Base-by-base conservation (phyloP, 1,140 invertebrate genomes). In the Ladona fulva region DNA sequence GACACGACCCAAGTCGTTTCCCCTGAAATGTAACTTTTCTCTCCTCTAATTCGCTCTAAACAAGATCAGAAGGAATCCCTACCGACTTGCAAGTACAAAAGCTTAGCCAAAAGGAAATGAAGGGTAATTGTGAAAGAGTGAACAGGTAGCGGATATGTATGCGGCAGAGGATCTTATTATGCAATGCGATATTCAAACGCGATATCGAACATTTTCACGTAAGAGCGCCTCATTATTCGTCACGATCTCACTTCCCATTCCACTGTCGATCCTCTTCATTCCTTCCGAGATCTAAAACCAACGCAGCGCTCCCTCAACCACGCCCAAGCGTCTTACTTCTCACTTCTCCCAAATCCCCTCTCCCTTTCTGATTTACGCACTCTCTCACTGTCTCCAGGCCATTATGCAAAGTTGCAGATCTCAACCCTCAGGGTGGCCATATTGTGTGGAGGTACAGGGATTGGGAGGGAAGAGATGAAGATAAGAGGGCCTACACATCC, bases 371-470 rank as follows among this genome's bases (percentile, higher is more conserved):
- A 66, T 66, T 66, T 66, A 66, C 52, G 52, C n/a, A 66, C 44
- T 52, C n/a, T n/a, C 44, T 52, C 10, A 52, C 52, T 66, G 52
- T 66, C 52, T 66, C 52, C 52, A 66, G 52, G 52, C 52, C 52
- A 66, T 66, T 66, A 66, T 66, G 52, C 52, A 66, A 66, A 66
- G 52, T 66, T 66, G 52, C 52, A 66, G 52, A 66, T 66, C 52
- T 66, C 52, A 66, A 66, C 52, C 52, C 52, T 66, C 52, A 66
- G 52, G 52, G 52, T 66, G 12, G 52, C 52, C 52, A 66, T 66
- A 66, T 66, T 66, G 52, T 66, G 52, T 66, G 52, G 52, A 66
- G 52, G 3, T 66, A 66, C 52, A 66, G 52, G 52, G 52, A 66
- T 66, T 66, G 52, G 52, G 52, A 66, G 52, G 44, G 52, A 37